Evolutionary conservation across 2,888 invertebrate genomes (phyloP), one percentile per base, ranked within the genome.

Genomic region (Acronicta aceris): DNA sequence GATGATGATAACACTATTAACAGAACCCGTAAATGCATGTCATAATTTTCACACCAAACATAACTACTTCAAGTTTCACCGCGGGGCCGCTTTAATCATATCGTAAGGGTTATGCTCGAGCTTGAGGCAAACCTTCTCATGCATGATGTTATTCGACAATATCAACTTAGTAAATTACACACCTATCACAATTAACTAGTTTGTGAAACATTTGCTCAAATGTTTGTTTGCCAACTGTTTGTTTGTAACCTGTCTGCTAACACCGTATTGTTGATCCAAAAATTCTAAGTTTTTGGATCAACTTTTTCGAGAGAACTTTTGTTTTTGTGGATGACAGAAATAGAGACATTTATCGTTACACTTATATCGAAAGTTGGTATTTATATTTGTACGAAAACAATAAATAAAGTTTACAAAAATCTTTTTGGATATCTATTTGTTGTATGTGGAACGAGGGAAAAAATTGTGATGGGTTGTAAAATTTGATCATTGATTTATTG

Each of bases 131-230:
- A 49, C 42, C 48, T 43, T 64, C 70, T 69, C 55, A 57, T 59
- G 51, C 48, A 57, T 74, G 42, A 59, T 48, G 38, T 51, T 56
- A 59, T 33, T 43, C 49, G 60, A 61, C 63, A 58, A 61, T 53
- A 56, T 48, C 46, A 61, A 71, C 59, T 74, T 48, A 43, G 27
- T n/a, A 66, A 66, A 71, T 74, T 61, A 74, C 47, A 70, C 47
- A 57, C n/a, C n/a, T n/a, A n/a, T n/a, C n/a, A n/a, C n/a, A n/a
- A n/a, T 30, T 51, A 64, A 74, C 64, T 59, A 57, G 57, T 74
- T 63, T 36, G 55, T 21, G 47, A 36, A 65, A 73, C 46, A 55
- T 73, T 76, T 71, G 50, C 38, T 17, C 57, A 50, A 63, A 59
- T 61, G 64, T 74, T 60, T 62, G 53, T 65, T 59, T 9, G 36